These are phyloP conservation scores for Hyaena hyaena DNA, from an alignment of 2,113 vertebrate species.

Conservation along the genomic window DNA sequence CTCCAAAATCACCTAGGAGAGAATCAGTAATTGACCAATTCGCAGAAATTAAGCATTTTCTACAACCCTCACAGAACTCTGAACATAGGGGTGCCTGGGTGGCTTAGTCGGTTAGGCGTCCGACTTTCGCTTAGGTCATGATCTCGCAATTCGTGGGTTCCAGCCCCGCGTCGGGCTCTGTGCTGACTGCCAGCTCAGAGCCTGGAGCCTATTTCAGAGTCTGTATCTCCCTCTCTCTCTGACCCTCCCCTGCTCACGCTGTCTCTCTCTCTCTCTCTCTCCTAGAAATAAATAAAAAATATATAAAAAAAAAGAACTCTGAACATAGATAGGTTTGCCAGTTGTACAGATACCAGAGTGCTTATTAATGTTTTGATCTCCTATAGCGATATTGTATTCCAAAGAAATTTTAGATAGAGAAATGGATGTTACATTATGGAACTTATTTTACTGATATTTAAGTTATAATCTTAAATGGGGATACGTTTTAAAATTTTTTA, in stretches of 20 bases:
- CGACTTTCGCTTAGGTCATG: too few species aligned
- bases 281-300: too few species aligned
- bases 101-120: too few species aligned
- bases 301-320: not conserved
- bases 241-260: too few species aligned
- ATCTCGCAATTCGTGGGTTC: too few species aligned
- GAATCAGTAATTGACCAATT: not conserved
- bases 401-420: not conserved
- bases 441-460: not conserved
- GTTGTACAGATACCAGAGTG: not conserved
- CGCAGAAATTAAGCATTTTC: not conserved
- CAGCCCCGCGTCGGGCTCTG: too few species aligned
- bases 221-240: too few species aligned
- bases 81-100: not conserved
- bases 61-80: not conserved
- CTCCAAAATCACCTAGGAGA: not conserved
- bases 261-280: too few species aligned
- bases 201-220: too few species aligned
- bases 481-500: not conserved
- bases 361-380: not conserved
- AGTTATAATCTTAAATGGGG: not conserved
- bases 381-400: not conserved
- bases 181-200: too few species aligned
- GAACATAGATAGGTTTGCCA: not conserved
- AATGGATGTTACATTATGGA: not conserved